phyloP scores from a whole-genome alignment of 1,140 invertebrate species.

The Bombus fervidus region DNA sequence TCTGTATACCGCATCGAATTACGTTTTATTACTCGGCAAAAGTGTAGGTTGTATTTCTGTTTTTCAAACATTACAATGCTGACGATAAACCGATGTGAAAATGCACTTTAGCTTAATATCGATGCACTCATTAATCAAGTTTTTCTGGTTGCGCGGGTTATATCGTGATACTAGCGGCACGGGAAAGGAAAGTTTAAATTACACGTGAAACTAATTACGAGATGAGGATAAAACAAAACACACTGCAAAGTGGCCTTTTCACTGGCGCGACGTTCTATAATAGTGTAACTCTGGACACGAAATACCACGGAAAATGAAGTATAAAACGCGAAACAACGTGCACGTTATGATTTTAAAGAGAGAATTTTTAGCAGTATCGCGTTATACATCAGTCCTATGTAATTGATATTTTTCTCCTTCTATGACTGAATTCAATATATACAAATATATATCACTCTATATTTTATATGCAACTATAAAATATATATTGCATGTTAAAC shows the following conservation, averaged over 20 bases:
- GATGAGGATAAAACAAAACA: conserved; percentile 8
- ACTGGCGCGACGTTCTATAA: neutral
- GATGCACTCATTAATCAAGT: conserved; percentile 14
- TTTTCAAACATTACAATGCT: neutral
- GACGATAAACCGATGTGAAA: neutral
- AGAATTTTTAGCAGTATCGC: neutral
- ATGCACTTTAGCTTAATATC: neutral
- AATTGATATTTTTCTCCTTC: neutral
- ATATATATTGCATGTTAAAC: too few species aligned
- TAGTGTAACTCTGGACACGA: neutral
- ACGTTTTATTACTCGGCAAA: neutral
- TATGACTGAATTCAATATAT: too few species aligned
- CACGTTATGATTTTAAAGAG: neutral
- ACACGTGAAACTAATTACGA: conserved; percentile 8
- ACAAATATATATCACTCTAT: too few species aligned
- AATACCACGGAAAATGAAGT: too few species aligned
- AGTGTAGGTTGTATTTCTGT: neutral
- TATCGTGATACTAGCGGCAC: neutral
- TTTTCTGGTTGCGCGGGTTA: neutral
- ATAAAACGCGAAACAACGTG: neutral
- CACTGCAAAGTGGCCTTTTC: neutral
- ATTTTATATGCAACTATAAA: too few species aligned
- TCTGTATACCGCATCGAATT: neutral
- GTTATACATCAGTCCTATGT: neutral
- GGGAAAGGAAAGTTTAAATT: conserved; percentile 4